Evolutionary conservation across 2,113 vertebrate genomes (phyloP).

Genomic region (Bagarius yarrelli): DNA sequence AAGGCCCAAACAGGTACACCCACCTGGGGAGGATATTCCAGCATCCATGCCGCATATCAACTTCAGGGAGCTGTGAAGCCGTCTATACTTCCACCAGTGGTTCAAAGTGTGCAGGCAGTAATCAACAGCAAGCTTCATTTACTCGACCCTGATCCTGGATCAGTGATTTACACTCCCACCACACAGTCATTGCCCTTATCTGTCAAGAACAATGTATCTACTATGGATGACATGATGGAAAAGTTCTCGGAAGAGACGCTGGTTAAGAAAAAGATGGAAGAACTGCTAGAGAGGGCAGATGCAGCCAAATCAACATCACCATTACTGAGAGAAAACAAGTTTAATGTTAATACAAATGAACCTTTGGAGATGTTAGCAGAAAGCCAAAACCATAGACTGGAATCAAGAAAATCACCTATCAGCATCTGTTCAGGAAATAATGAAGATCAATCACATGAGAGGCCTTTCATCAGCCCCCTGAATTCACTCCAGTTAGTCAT

Average conservation of each 20-base stretch:
- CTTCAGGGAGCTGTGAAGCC: constrained; percentile 84
- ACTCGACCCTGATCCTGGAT: constrained; percentile 78
- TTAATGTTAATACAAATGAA: constrained; percentile 66
- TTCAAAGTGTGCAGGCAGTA: constrained; percentile 85
- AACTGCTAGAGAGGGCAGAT: constrained; percentile 74
- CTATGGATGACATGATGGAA: constrained; percentile 96
- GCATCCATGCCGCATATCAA: constrained; percentile 97
- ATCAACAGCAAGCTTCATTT: constrained; percentile 75
- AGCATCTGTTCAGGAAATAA: constrained; percentile 87
- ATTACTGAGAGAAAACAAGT: constrained; percentile 80
- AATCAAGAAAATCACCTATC: constrained; percentile 67
- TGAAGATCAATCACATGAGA: constrained; percentile 90
- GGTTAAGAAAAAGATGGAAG: constrained; percentile 80
- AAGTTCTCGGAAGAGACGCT: constrained; percentile 88
- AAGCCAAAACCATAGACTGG: constrained; percentile 73
- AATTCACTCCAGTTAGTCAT: constrained; percentile 96
- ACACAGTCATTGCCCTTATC: constrained; percentile 82
- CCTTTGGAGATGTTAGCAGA: constrained; percentile 80
- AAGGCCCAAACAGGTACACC: constrained; percentile 96
- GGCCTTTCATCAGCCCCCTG: constrained; percentile 89
- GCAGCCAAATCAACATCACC: constrained; percentile 81
- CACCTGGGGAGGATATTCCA: constrained; percentile 97
- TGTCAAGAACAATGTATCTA: constrained; percentile 89
- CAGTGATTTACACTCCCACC: constrained; percentile 83
- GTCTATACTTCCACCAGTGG: constrained; percentile 57